Evolutionary conservation across 2,888 invertebrate species (phyloP).

Genomic region (Axea sp.): DNA sequence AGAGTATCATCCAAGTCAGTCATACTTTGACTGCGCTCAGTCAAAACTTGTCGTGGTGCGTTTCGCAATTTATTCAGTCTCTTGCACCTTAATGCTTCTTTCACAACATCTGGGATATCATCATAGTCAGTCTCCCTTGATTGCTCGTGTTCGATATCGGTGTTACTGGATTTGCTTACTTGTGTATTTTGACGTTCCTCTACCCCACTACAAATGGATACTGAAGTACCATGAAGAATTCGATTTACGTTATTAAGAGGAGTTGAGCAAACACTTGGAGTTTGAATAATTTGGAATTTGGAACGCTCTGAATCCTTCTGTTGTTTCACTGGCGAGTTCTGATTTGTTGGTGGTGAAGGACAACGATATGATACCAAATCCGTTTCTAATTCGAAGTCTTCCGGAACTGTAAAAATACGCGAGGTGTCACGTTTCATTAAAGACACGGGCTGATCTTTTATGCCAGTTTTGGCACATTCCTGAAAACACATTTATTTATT

Average conservation of each 20-base stretch:
- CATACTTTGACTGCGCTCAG: conserved; percentile 81
- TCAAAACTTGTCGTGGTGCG: conserved; percentile 67
- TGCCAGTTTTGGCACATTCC: conserved; percentile 76
- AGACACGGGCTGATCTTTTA: conserved; percentile 80
- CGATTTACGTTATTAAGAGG: conserved; percentile 88
- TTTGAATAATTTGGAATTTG: conserved; percentile 81
- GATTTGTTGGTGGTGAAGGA: conserved; percentile 61
- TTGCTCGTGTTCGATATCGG: too few species aligned
- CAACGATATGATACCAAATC: conserved; percentile 8
- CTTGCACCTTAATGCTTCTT: conserved; percentile 78
- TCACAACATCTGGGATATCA: conserved; percentile 79
- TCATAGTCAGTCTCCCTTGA: conserved; percentile 18
- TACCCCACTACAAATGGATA: conserved; percentile 86
- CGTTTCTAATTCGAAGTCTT: conserved; percentile 82
- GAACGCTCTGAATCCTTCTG: conserved; percentile 69
- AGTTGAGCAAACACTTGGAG: conserved; percentile 88
- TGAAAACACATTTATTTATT: too few species aligned
- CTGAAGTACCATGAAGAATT: conserved; percentile 85
- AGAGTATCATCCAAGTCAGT: conserved; percentile 84
- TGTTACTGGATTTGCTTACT: too few species aligned
- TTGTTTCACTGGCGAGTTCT: conserved; percentile 68
- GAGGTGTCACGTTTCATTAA: conserved; percentile 90
- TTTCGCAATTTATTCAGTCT: conserved; percentile 76
- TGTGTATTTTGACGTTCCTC: conserved; percentile 73
- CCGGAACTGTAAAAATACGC: conserved; percentile 89